phyloP scores from a whole-genome alignment of 1,140 invertebrate genomes.

The Listronotus bonariensis region DNA sequence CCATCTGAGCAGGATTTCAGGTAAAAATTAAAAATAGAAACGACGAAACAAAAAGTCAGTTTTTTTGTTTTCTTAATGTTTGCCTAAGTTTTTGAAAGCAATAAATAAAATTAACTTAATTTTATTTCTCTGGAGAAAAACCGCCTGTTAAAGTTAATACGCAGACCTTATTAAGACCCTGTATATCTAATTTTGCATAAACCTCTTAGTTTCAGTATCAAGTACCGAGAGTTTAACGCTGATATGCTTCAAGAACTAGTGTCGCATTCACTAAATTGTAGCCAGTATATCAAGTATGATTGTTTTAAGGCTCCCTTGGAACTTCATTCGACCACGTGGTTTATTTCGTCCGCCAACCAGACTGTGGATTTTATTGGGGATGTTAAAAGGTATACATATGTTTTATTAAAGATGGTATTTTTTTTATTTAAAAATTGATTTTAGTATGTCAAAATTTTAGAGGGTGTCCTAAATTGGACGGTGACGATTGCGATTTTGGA shows the following conservation, averaged over 20 bases:
- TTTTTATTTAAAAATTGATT: too few species aligned
- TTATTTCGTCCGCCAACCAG: conserved; percentile 76
- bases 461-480: too few species aligned
- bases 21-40: conserved; percentile 15
- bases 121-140: too few species aligned
- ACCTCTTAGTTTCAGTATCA: conserved; percentile 71
- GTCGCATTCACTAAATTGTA: conserved; percentile 85
- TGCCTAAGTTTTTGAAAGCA: too few species aligned
- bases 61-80: too few species aligned
- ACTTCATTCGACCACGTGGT: conserved; percentile 88
- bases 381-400: conserved; percentile 80
- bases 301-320: conserved; percentile 87
- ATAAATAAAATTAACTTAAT: too few species aligned
- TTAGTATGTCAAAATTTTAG: too few species aligned
- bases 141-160: too few species aligned
- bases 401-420: too few species aligned
- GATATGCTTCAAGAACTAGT: conserved; percentile 90
- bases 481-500: too few species aligned
- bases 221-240: conserved; percentile 84
- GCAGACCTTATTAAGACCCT: neutral
- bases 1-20: conserved; percentile 73
- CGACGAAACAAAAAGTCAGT: too few species aligned
- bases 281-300: conserved; percentile 89
- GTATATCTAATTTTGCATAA: neutral
- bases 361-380: conserved; percentile 85